Evolutionary conservation across 1,140 invertebrate genomes (phyloP), one percentile per base, ranked within the genome.

Genomic region (Drosophila nannoptera): DNA sequence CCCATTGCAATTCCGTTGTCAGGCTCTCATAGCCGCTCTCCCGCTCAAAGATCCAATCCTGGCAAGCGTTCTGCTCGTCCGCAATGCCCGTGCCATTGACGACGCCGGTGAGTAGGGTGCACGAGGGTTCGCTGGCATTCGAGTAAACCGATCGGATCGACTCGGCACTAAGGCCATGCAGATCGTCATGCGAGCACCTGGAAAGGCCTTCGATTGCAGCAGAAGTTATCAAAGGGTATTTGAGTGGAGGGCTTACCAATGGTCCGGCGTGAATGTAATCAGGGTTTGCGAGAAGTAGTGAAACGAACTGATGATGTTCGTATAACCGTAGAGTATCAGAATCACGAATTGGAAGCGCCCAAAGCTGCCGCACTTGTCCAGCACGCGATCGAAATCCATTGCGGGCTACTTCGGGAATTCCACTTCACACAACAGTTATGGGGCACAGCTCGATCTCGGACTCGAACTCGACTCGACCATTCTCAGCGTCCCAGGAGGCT

Each of bases 301-400:
- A 73, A 92, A 89, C 4, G 90, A 90, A 9, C 90, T 90, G 4
- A 91, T 52, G 5, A 92, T 76, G 72, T 92, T 91, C 29, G 92
- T 91, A 38, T 91, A 81, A 12, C 91, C 91, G 43, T 93, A 91
- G 3, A 93, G 65, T 14, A 90, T 74, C 66, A 93, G 90, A 3
- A 93, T 77, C 4, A 92, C 83, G 60, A 91, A 90, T 78, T 94
- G 93, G 76, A 92, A 93, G 11, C 86, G 76, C 0, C 91, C 91
- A 67, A 93, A 93, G 70, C 92, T 92, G 0, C 93, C 93, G 35
- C 92, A 91, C 59, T 92, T 90, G 3, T 90, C 80, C 9, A 93
- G 78, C 62, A 93, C 90, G 3, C 90, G 90, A 83, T 93, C 92
- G 54, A 93, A 91, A 77, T 93, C 91, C 75, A 91, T 88, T 48